Evolutionary conservation across 1,140 invertebrate species (phyloP).

Genomic region (Cotesia glomerata): DNA sequence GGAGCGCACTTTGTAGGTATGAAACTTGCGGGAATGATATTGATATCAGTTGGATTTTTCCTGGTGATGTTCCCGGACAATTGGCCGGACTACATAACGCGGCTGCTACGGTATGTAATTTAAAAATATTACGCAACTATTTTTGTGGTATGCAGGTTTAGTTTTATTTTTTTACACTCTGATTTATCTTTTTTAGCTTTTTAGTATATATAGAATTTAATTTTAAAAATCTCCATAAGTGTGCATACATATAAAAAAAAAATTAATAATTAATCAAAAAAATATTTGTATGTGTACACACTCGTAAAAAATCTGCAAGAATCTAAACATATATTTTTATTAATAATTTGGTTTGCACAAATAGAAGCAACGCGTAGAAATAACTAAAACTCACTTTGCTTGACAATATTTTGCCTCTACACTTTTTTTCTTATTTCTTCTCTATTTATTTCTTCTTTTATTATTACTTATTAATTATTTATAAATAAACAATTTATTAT

Average conservation of each 20-base stretch:
- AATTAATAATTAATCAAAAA: slow-evolving; percentile 34
- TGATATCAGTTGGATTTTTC: slow-evolving; percentile 90
- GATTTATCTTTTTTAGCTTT: slow-evolving; percentile 25
- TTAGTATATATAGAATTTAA: slow-evolving; percentile 20
- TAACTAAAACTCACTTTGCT: slow-evolving; percentile 27
- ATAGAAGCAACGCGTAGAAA: slow-evolving; percentile 47
- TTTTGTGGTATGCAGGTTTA: slow-evolving; percentile 54
- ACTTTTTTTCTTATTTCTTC: not conserved
- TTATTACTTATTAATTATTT: not conserved
- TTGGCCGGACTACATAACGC: slow-evolving; percentile 93
- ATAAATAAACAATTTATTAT: not conserved
- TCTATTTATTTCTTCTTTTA: not conserved
- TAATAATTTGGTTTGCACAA: slow-evolving; percentile 43
- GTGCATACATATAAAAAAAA: slow-evolving; percentile 48
- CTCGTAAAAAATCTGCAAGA: slow-evolving; percentile 43
- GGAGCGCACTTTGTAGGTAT: slow-evolving; percentile 87
- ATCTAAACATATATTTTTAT: slow-evolving; percentile 16
- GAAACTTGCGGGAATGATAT: slow-evolving; percentile 90
- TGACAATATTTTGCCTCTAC: slow-evolving; percentile 20
- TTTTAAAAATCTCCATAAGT: not conserved
- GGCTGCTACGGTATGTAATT: slow-evolving; percentile 77
- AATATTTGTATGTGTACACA: slow-evolving; percentile 34
- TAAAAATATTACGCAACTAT: slow-evolving; percentile 34
- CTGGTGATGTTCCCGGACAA: slow-evolving; percentile 94
- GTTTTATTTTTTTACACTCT: slow-evolving; percentile 23